phyloP scores from a whole-genome alignment of 2,888 invertebrate genomes.

The Dilophus febrilis region DNA sequence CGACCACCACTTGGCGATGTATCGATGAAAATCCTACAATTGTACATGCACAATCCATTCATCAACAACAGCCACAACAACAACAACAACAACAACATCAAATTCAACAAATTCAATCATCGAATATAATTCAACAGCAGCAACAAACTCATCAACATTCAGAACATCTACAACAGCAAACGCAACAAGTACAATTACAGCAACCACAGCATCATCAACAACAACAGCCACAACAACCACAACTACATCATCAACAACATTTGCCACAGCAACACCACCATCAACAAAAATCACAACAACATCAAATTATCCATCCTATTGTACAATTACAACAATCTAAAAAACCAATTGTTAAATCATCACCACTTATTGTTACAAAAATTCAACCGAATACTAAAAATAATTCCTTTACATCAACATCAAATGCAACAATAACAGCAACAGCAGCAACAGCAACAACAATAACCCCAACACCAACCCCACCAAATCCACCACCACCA shows the following conservation, averaged over 20 bases:
- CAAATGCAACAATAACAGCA: conserved; percentile 1
- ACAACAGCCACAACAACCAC: conserved; percentile 17
- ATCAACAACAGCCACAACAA: conserved; percentile 5
- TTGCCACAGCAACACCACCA: neutral
- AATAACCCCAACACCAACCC: conserved; percentile 1
- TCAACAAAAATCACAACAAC: conserved; percentile 4
- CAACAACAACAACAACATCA: conserved; percentile 7
- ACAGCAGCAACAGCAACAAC: neutral
- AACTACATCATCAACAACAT: neutral
- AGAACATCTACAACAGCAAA: conserved; percentile 5
- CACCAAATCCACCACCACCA: too few relatives aligned
- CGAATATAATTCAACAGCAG: conserved; percentile 2
- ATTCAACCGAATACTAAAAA: conserved; percentile 10
- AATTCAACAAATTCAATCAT: too few relatives aligned
- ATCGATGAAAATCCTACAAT: conserved; percentile 5
- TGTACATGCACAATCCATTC: neutral
- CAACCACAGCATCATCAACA: conserved; percentile 6
- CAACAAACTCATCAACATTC: conserved; percentile 3
- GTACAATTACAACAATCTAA: conserved; percentile 15
- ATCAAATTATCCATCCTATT: too few relatives aligned
- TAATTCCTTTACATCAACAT: conserved; percentile 4
- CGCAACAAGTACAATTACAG: conserved; percentile 1
- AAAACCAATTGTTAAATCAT: conserved; percentile 11
- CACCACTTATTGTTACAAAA: conserved; percentile 14
- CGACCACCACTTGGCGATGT: conserved; percentile 1